Evolutionary conservation across 2,113 vertebrate species (phyloP), one percentile per base, ranked within the genome.

Genomic region (Entosphenus tridentatus): DNA sequence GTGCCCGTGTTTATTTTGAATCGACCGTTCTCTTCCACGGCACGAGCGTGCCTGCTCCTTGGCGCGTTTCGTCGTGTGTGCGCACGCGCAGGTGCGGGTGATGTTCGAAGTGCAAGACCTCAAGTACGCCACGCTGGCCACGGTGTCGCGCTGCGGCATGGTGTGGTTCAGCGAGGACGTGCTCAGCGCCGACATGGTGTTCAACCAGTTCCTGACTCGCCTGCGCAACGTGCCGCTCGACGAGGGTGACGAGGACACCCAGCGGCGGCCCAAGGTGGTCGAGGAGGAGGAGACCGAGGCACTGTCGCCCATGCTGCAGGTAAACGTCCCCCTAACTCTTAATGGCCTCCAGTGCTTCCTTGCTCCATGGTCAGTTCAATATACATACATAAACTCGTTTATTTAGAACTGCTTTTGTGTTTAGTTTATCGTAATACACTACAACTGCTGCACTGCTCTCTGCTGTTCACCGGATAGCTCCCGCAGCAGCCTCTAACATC

Each of bases 231-330:
- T 92, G 75, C 88, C 93, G 2, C 75, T 97, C 78, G 93, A 98
- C 12, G 92, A 98, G 70, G 93, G 93, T 11, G 93, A 98, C 74
- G 93, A 98, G 1, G 92, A 98, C 77, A 88, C 92, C 10, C 87
- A 86, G 76, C 81, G 93, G 9, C 86, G 86, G 75, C 85, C 87
- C 68, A 95, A 88, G 73, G 83, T 83, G 72, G 86, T 80, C 2
- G 93, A 97, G 72, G 93, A 93, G 7, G 93, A 97, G 73, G 79
- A 83, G 2, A 90, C 96, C 2, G 89, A 96, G 80, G 71, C 86
- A 1, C 84, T 88, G 3, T 96, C 91, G 17, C 92, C 93, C 0
- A 95, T 97, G 92, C 77, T 98, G 70, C 93, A 97, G 87, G 93
- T 95, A 75, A 10, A 10, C 39, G 39, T 6, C 10, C 67, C 39